Evolutionary conservation across 2,113 vertebrate genomes (phyloP), one percentile per base, ranked within the genome.

Genomic region (Setophaga coronata): DNA sequence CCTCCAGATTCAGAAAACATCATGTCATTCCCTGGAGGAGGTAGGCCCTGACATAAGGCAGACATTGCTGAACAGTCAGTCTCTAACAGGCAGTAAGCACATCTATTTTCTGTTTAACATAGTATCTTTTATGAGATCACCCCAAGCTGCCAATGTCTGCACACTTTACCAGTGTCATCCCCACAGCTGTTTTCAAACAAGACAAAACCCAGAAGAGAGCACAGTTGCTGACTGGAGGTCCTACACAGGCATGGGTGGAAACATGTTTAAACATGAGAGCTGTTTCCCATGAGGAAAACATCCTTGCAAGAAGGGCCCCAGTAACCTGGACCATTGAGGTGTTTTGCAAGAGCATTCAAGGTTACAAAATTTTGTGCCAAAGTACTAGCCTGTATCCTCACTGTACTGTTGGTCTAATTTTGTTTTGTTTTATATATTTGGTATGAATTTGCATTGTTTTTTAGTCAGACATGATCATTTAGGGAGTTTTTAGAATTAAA

Each of bases 241-340:
- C 20, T 69, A 25, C 19, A 45, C 3, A 38, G 12, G 5, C 3
- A 0, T 14, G 15, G 1, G n/a, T 40, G 24, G 33, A 60, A 76
- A 9, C 0, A 1, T n/a, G 18, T 25, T 71, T 21, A 71, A 83
- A 62, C 0, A 5, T 10, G 18, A 28, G 18, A 25, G 53, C 0
- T 3, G 33, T 47, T 70, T 45, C 51, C 23, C 29, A 12, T 6
- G 34, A 34, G 12, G 10, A 48, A 62, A 45, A 2, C 31, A 42
- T 3, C 11, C 12, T 7, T 23, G 24, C 14, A 78, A 58, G 51
- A 77, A 87, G 9, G 19, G 9, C n/a, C 26, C 9, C 33, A 12
- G 34, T 29, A 42, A 58, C 11, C 14, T 7, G 21, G 43, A 23
- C 9, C 33, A 47, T 23, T 45, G 9, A 65, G 23, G 2, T n/a